Evolutionary conservation across 2,797 vertebrate species (phyloP), one percentile per base, ranked within the genome.

Genomic region (Triplophysa yarkandensis): DNA sequence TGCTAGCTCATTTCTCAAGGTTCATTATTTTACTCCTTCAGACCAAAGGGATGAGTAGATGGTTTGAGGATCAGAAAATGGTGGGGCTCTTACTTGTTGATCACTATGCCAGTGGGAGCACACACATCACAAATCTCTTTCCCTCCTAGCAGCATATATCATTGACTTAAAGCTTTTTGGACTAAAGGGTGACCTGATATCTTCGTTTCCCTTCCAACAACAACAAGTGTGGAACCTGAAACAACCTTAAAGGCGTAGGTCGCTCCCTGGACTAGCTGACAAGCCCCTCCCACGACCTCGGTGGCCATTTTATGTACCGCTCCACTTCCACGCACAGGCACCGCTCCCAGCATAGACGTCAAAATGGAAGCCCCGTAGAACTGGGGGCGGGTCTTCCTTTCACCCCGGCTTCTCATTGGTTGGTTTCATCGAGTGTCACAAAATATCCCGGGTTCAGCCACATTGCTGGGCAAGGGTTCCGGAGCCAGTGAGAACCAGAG

Each of bases 281-380:
- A 67, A 74, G 66, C 66, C 32, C 79, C 70, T 80, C 65, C 70
- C 55, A 48, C 66, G 21, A 54, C 16, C 52, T 60, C 25, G 72
- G 78, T 74, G 61, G 83, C 83, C 83, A 84, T 84, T 70, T 84
- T 82, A 81, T 21, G 41, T 54, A 23, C 68, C 32, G 69, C 64
- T 71, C 19, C 65, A 13, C 32, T 54, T 80, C 67, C 77, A 81
- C 82, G 83, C 85, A 81, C 85, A 78, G 76, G 66, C 58, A 79
- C 36, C 46, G 74, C 54, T 60, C 65, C 74, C 78, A 82, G n/a
- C 79, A 58, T 67, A 71, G 78, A 68, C 21, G 74, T 79, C 58
- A 74, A 78, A 82, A 81, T 78, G 80, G 82, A 83, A 76, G 81
- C 81, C 81, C 75, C 77, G 81, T 82, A 82, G 76, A 83, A 72